Percentiles rank a stretch among this genome's conserved stretches.
Conservation (phyloP, 2,888 invertebrate genomes). For the Lymantria monacha region DNA sequence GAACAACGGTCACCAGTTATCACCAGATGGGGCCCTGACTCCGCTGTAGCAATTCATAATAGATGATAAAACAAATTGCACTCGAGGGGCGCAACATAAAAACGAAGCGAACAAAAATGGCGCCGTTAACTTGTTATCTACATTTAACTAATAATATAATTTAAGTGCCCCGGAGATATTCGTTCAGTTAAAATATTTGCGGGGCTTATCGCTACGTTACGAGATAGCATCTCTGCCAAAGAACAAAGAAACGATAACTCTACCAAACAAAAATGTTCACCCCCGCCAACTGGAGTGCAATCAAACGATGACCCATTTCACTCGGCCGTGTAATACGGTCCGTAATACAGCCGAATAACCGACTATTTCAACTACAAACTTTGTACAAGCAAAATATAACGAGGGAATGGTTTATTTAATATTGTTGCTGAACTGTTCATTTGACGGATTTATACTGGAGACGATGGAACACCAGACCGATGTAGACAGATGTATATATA, state of each 20-base stretch:
- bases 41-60: no score
- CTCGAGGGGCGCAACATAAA: neutral
- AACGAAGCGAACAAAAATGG: neutral
- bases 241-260: slow-evolving; percentile 8
- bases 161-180: slow-evolving; percentile 6
- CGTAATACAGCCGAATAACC: neutral
- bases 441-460: neutral
- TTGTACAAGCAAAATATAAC: neutral
- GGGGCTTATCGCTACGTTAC: slow-evolving; percentile 11
- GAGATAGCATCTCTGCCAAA: slow-evolving; percentile 12
- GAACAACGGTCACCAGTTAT: no score
- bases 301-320: neutral
- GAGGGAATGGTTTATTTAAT: neutral
- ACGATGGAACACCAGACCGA: no score
- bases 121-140: slow-evolving; percentile 4
- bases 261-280: neutral
- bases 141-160: slow-evolving; percentile 11
- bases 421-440: neutral
- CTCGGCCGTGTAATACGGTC: neutral
- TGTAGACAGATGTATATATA: no score
- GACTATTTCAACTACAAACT: neutral
- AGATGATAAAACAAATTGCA: neutral
- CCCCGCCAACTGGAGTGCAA: neutral
- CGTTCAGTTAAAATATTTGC: slow-evolving; percentile 12
- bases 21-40: no score